Base-by-base conservation (phyloP, 2,888 invertebrate species). In the Drosophila vallismaia region DNA sequence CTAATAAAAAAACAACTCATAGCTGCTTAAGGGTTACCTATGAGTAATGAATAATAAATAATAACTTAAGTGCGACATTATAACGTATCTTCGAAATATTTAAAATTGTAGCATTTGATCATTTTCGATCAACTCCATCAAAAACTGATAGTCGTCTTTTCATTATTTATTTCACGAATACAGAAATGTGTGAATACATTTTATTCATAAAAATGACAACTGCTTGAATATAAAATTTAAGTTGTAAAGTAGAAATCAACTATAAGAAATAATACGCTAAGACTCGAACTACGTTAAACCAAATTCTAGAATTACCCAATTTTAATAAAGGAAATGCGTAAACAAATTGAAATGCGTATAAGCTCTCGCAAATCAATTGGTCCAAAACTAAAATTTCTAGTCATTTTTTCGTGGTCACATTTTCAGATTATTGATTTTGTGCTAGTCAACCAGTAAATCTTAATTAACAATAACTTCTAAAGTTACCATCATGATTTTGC, bases 241-340 rank as follows among this genome's bases (percentile, higher is more conserved):
- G 66, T 62, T 62, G 45, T 64, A 68, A 68, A 45, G 53, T 64
- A 64, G 68, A 64, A 29, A 64, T 67, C 63, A 67, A 64, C 42
- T 64, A 64, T 64, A 64, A 64, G 63, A 67, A 55, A 38, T 36
- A 55, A 36, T 68, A 67, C 57, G 36, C 45, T 69, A 83, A 76
- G 75, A 75, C 66, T 68, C 79, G 66, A 77, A 76, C 62, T 76
- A 82, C 79, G 80, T 70, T 79, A 78, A 84, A 86, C 83, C 86
- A 74, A 68, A 66, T 40, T 79, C 63, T 82, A 64, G 66, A 64
- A 64, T 44, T 64, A 64, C 66, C 64, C 66, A 38, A 53, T 64
- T 64, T 64, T 64, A 64, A 64, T 64, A 64, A 64, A 64, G 66
- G 6, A 53, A 64, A 64, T 64, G 66, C 63, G 63, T 46, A 33